These are phyloP conservation scores for Petrocephalus sullivani DNA, from an alignment of 2,797 vertebrate species.

Conservation along the genomic window DNA sequence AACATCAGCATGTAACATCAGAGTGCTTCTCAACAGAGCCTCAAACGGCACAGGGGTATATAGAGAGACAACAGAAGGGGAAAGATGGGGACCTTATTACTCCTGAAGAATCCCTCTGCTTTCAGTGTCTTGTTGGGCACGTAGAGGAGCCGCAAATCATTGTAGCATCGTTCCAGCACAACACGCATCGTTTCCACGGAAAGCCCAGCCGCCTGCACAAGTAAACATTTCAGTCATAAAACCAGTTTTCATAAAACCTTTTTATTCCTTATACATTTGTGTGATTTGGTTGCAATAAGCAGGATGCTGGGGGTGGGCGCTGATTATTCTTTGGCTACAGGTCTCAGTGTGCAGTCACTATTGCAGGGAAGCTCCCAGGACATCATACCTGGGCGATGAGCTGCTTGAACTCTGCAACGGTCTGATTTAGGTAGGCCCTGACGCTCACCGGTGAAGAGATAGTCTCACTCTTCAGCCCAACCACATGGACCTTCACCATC, in stretches of 20 bases:
- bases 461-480: conserved; percentile 84
- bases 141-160: conserved; percentile 87
- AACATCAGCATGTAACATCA: neutral
- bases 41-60: neutral
- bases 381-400: conserved; percentile 87
- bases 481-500: conserved; percentile 96
- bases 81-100: conserved; percentile 81
- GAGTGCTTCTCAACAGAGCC: neutral
- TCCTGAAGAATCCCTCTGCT: conserved; percentile 96
- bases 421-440: conserved; percentile 93
- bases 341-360: neutral
- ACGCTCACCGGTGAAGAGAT: conserved; percentile 83
- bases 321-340: neutral
- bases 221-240: conserved; percentile 7
- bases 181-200: conserved; percentile 86
- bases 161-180: conserved; percentile 96
- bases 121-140: conserved; percentile 94
- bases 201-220: conserved; percentile 70
- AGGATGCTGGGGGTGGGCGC: neutral
- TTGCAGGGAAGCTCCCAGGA: neutral
- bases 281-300: neutral
- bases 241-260: neutral
- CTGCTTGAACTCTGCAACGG: conserved; percentile 90
- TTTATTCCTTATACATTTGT: neutral
- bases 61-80: neutral